phyloP scores from a whole-genome alignment of 2,888 invertebrate species.

The Agrypnus murinus region DNA sequence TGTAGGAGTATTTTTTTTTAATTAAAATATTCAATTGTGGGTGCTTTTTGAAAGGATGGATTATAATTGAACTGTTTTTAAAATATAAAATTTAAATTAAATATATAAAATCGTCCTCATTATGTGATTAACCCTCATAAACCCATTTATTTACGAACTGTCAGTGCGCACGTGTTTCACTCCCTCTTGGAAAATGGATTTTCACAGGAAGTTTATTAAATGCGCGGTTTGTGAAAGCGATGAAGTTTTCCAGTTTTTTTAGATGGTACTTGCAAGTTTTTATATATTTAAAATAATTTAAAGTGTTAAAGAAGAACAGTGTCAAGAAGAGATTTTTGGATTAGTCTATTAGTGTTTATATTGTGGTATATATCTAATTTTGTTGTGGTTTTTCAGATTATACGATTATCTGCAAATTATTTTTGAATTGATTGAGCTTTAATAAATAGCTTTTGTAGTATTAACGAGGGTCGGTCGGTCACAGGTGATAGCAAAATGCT shows the following conservation, averaged over 20 bases:
- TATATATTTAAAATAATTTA: not conserved
- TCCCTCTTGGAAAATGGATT: constrained; percentile 62
- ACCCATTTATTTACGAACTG: constrained; percentile 50
- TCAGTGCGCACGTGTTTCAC: constrained; percentile 52
- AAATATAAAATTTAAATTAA: not conserved
- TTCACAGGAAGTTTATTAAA: constrained; percentile 65
- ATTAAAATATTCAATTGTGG: not conserved
- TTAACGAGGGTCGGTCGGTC: too few relatives aligned
- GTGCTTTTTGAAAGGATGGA: not conserved
- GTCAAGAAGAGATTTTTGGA: constrained; percentile 4
- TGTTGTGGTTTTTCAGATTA: constrained; percentile 9
- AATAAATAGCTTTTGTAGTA: too few relatives aligned
- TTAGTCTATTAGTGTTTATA: constrained; percentile 12
- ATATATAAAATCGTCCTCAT: not conserved
- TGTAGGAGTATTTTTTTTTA: not conserved
- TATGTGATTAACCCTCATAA: constrained; percentile 16
- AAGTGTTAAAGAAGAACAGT: too few relatives aligned
- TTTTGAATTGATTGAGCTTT: too few relatives aligned
- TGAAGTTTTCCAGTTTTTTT: constrained; percentile 48
- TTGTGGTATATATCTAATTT: constrained; percentile 24
- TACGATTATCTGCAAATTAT: constrained; percentile 29
- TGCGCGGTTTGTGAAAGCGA: constrained; percentile 63
- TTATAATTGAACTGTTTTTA: not conserved
- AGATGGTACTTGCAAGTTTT: not conserved
- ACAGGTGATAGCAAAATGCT: constrained; percentile 4